A percentile compares a stretch with the other conserved stretches of the same genome.
Evolutionary conservation across 2,797 vertebrate genomes (phyloP).

Genomic region (Pteropus rufus): DNA sequence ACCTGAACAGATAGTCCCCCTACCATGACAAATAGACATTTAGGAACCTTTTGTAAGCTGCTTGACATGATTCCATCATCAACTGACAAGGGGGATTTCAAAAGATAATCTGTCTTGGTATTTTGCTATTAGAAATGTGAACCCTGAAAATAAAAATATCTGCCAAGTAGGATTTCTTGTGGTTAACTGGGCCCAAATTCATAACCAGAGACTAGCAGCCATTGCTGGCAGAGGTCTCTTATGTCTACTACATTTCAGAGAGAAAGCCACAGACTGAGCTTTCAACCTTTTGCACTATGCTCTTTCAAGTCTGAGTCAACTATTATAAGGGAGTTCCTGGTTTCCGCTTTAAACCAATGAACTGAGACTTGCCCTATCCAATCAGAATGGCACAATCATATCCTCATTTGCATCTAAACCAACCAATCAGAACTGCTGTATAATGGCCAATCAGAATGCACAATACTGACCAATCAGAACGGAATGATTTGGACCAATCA

Average conservation of each 20-base stretch:
- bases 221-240: not conserved
- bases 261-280: not conserved
- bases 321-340: not conserved
- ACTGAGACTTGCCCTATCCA: not conserved
- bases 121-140: conserved; percentile 10
- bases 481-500: not conserved
- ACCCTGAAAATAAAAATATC: not conserved
- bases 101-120: conserved; percentile 2
- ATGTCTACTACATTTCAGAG: not conserved
- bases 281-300: not conserved
- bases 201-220: not conserved
- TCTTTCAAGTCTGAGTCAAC: not conserved
- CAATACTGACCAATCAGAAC: not conserved
- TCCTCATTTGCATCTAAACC: not conserved
- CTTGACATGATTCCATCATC: conserved; percentile 28
- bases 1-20: not conserved
- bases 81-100: not conserved
- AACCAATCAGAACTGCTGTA: not conserved
- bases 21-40: not conserved
- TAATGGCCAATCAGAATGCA: not conserved
- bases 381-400: not conserved
- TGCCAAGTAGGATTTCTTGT: not conserved
- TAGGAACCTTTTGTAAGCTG: not conserved
- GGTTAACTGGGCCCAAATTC: not conserved
- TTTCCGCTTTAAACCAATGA: not conserved